These are phyloP conservation scores for Alosa alosa DNA, from an alignment of 2,113 vertebrate genomes.

Conservation along the genomic window DNA sequence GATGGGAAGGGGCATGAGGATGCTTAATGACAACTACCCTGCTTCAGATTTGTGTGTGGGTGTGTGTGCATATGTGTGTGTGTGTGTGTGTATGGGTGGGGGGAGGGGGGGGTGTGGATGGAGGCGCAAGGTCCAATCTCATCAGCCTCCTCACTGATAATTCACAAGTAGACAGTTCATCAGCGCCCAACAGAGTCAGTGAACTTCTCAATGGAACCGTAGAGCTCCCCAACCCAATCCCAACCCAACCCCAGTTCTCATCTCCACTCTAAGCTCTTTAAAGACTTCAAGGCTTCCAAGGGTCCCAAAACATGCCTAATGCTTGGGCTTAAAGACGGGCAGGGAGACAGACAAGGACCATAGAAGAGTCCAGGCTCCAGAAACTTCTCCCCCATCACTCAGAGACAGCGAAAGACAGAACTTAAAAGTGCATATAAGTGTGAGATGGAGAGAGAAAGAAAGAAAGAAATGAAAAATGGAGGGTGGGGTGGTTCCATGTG, in stretches of 20 bases:
- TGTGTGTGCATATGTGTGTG: background rate
- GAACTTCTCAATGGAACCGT: no score
- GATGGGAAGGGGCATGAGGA: background rate
- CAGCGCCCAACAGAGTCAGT: no score
- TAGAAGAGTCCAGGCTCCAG: background rate
- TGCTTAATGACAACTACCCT: background rate
- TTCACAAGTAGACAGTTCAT: no score
- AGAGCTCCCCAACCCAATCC: background rate
- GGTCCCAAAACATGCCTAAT: background rate
- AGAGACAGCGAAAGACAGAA: no score
- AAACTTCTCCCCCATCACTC: background rate
- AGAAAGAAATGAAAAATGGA: background rate
- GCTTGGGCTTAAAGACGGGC: background rate
- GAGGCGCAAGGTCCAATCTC: no score
- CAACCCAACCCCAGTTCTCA: background rate
- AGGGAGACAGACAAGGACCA: background rate
- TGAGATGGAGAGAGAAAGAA: background rate
- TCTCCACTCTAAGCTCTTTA: background rate
- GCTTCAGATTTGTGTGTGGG: background rate
- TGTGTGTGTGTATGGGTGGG: no score
- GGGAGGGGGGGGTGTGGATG: no score
- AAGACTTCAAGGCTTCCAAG: background rate
- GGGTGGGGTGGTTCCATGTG: background rate
- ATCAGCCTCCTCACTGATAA: no score
- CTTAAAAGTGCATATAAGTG: no score